phyloP scores from a whole-genome alignment of 1,140 invertebrate species.

The Latrodectus geometricus region DNA sequence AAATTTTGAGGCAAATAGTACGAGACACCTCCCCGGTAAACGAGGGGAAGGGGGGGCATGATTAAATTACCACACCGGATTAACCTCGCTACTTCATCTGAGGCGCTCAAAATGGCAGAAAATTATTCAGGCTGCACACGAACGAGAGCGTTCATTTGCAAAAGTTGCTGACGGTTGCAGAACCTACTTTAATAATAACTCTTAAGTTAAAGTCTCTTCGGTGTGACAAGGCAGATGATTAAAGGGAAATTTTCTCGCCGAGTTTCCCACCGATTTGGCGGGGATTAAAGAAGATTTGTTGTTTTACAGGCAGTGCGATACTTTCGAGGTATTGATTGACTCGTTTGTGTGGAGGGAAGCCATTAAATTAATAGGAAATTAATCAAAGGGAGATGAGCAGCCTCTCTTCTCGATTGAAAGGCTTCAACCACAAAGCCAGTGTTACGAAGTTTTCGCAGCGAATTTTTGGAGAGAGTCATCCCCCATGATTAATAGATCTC shows the following conservation, averaged over 20 bases:
- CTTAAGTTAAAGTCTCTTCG: no score
- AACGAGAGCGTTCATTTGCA: constrained; percentile 5
- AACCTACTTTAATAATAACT: no score
- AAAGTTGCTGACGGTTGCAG: constrained; percentile 16
- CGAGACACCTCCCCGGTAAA: background rate
- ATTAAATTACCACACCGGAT: background rate
- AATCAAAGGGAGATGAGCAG: background rate
- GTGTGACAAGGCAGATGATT: background rate
- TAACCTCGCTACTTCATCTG: background rate
- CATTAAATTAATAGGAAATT: constrained; percentile 3
- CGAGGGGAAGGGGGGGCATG: background rate
- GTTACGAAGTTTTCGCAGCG: no score
- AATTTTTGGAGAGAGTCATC: no score
- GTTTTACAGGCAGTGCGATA: background rate
- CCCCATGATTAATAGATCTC: no score
- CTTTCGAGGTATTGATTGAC: background rate
- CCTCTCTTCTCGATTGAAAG: no score
- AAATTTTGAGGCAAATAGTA: no score
- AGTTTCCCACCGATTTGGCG: no score
- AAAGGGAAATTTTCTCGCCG: background rate
- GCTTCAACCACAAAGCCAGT: no score
- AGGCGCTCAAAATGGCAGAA: background rate
- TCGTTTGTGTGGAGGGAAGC: background rate
- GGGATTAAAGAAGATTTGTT: background rate
- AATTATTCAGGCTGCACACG: constrained; percentile 15